Evolutionary conservation across 2,888 invertebrate genomes (phyloP), one percentile per base, ranked within the genome.

Genomic region (Trachelus troglodyta): DNA sequence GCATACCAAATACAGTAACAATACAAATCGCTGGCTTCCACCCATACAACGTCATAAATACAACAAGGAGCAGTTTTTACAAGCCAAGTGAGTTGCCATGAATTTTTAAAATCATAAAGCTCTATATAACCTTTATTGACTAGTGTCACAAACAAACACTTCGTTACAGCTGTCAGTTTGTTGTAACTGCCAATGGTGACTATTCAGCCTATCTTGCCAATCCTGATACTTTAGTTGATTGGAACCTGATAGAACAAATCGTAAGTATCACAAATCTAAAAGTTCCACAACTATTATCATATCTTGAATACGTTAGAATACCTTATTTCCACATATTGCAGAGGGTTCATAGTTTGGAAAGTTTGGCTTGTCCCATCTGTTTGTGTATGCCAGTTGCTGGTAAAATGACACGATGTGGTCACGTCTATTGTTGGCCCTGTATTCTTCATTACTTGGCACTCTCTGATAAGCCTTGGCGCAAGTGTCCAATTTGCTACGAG

Each of bases 371-470:
- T 90, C 99, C 99, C 0, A 98, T 99, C 88, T 99, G 99, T 92
- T 93, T 99, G 82, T 96, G 96, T 87, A 93, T 95, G 68, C 98
- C 98, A 4, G 94, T 95, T 76, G 97, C 98, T 77, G 98, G 96
- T 1, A 97, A 98, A 92, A 97, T 98, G 89, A 98, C 98, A 0
- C 94, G 96, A 71, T 99, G 99, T 91, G 98, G 99, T 12, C 99
- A 99, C 90, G 96, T 98, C 81, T 98, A 97, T 92, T 99, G 99
- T 92, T 99, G 98, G 98, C 94, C 98, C 0, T 99, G 99, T 89
- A 95, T 98, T 85, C 93, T 99, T 75, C 98, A 98, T 91, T 98
- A 98, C 90, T 93, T 98, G 71, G 95, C 97, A 0, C 93, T 98
- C 3, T 96, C 96, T 76, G 98, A 98, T 86, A 95, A 96, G 89